These are phyloP conservation scores for Orthosia cruda DNA, from an alignment of 2,888 invertebrate genomes.

Conservation along the genomic window DNA sequence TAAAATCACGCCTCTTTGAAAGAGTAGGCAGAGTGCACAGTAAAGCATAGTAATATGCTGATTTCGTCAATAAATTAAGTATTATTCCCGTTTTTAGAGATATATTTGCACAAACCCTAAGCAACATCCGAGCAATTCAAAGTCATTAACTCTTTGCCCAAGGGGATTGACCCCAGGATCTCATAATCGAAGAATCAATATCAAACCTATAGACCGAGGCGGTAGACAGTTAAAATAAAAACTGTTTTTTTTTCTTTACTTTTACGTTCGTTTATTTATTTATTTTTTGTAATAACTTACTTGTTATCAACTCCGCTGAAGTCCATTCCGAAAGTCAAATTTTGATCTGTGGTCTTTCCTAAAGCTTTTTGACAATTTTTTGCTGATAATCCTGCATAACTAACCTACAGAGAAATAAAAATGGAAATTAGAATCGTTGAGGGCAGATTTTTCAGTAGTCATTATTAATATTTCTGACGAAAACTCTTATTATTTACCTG, in stretches of 20 bases:
- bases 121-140: too few species aligned
- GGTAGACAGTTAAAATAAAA: neutral
- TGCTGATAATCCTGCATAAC: constrained; percentile 20
- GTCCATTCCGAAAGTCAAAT: constrained; percentile 4
- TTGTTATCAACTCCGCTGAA: constrained; percentile 26
- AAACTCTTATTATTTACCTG: constrained; percentile 1
- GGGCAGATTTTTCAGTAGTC: too few species aligned
- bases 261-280: too few species aligned
- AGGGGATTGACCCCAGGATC: too few species aligned
- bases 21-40: neutral
- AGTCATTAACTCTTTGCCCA: too few species aligned
- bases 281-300: constrained; percentile 1
- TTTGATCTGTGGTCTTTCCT: neutral
- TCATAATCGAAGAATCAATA: too few species aligned
- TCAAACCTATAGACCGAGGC: neutral
- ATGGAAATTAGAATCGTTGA: too few species aligned
- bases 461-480: too few species aligned
- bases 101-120: too few species aligned
- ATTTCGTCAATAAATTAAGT: too few species aligned
- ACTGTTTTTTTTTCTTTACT: neutral
- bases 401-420: neutral
- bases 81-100: too few species aligned
- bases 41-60: too few species aligned
- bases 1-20: neutral
- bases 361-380: constrained; percentile 18